Percentiles rank a stretch among this genome's conserved stretches.
Evolutionary conservation across 1,140 invertebrate genomes (phyloP).

Genomic region (Achatina immaculata): DNA sequence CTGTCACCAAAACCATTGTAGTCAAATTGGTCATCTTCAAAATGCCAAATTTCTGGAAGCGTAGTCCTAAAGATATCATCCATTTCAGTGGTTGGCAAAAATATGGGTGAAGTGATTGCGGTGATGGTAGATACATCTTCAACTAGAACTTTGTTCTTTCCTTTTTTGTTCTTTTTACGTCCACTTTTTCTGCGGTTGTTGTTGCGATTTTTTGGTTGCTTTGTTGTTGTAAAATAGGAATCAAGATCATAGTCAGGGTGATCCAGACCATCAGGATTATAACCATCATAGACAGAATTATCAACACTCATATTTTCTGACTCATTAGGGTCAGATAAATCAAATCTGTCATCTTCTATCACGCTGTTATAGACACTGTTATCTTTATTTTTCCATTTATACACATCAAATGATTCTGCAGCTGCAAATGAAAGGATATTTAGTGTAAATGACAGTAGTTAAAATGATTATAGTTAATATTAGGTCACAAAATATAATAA

Average conservation of each 20-base stretch:
- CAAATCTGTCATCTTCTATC: too few species aligned
- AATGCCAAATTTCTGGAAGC: background rate
- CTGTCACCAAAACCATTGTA: background rate
- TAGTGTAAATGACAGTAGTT: too few species aligned
- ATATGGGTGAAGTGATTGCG: background rate
- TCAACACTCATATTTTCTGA: background rate
- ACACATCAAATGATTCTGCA: too few species aligned
- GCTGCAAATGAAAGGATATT: too few species aligned
- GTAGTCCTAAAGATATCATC: background rate
- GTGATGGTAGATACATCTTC: background rate
- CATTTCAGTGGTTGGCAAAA: background rate
- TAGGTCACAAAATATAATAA: too few species aligned
- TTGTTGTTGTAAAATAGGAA: conserved; percentile 29
- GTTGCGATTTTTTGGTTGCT: conserved; percentile 3
- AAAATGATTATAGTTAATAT: too few species aligned
- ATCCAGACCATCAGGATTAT: background rate
- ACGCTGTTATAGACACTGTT: background rate
- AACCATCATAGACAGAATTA: background rate
- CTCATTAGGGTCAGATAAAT: background rate
- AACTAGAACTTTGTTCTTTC: background rate
- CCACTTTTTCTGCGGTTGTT: background rate
- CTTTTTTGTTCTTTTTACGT: background rate
- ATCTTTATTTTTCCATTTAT: background rate
- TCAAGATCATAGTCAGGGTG: conserved; percentile 13
- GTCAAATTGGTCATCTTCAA: background rate